Percentiles rank a stretch among this genome's conserved stretches.
Evolutionary conservation across 2,888 invertebrate species (phyloP).

Genomic region (Caprella mutica): DNA sequence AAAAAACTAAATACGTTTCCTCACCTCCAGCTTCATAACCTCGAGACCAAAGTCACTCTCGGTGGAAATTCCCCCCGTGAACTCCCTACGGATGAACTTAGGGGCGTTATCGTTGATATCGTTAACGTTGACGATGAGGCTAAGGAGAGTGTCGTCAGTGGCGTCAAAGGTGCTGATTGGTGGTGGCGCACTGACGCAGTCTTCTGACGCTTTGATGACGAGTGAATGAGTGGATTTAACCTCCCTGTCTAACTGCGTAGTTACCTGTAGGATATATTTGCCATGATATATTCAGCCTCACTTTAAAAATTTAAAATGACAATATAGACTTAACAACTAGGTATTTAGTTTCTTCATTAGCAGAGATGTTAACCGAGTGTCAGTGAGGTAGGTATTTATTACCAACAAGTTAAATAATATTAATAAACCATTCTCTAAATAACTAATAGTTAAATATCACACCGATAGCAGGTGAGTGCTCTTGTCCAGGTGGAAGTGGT

Average conservation of each 20-base stretch:
- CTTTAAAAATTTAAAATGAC: no score
- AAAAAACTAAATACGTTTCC: neutral
- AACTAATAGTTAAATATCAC: conserved; percentile 28
- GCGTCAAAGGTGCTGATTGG: conserved; percentile 45
- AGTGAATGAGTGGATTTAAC: conserved; percentile 54
- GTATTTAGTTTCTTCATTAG: neutral
- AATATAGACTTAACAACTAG: neutral
- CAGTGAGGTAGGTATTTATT: neutral
- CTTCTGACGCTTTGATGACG: conserved; percentile 68
- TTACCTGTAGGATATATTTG: neutral
- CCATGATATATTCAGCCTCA: neutral
- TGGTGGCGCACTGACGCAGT: conserved; percentile 55
- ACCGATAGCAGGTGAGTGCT: conserved; percentile 59
- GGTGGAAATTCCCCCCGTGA: conserved; percentile 89
- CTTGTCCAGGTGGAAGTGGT: conserved; percentile 58
- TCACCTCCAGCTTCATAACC: conserved; percentile 58
- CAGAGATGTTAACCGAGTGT: neutral
- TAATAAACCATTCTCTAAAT: neutral
- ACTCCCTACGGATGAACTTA: conserved; percentile 62
- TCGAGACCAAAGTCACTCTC: conserved; percentile 80
- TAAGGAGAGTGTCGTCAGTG: conserved; percentile 48
- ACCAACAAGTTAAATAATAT: neutral
- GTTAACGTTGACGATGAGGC: conserved; percentile 51
- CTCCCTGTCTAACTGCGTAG: conserved; percentile 58
- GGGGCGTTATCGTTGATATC: conserved; percentile 91